Base-by-base conservation (phyloP, 2,797 vertebrate species). In the Neopelma chrysocephalum region DNA sequence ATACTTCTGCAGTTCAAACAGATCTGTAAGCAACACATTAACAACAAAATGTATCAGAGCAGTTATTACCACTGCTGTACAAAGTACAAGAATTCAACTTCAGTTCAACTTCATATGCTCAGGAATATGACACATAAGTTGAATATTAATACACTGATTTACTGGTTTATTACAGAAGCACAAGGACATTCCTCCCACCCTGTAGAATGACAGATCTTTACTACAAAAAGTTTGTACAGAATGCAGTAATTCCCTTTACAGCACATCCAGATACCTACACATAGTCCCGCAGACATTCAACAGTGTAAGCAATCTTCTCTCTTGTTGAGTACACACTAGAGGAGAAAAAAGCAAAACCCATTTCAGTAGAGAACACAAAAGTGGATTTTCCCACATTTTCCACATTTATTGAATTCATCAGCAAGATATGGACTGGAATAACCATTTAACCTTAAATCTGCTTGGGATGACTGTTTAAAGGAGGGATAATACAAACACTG, bases 261-360 rank as follows among this genome's bases (percentile, higher is more conserved):
- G 47, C 26, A 21, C 10, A 23, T 5, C 8, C 53, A 43, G 79
- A 93, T 89, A 98, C 99, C 98, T 95, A 99, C 99, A 99, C 94
- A 31, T 99, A 97, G 92, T 99, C 98, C 92, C 99, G 98, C 95
- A 99, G 96, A 95, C 99, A 99, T 88, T 99, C 98, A 26, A 99
- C 98, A 0, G 98, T 98, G 96, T 99, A 99, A 60, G 98, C 95
- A 98, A 99, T 99, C 69, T 98, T 98, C 94, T 99, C 99, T 81
- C 99, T 98, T 62, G 99, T 98, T 60, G 99, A 98, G 11, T 98
- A 98, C 82, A 99, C 99, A 8, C 99, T 99, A 50, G 56, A 97
- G 11, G 90, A 60, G 71, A 94, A 77, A 69, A 89, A 40, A 40
- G 10, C 15, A 93, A 73, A 84, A 62, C 32, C 15, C 4, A 31